A percentile compares a stretch with the other conserved stretches of the same genome.
Conservation (phyloP, 2,797 vertebrate genomes). For the Epinephelus coioides region DNA sequence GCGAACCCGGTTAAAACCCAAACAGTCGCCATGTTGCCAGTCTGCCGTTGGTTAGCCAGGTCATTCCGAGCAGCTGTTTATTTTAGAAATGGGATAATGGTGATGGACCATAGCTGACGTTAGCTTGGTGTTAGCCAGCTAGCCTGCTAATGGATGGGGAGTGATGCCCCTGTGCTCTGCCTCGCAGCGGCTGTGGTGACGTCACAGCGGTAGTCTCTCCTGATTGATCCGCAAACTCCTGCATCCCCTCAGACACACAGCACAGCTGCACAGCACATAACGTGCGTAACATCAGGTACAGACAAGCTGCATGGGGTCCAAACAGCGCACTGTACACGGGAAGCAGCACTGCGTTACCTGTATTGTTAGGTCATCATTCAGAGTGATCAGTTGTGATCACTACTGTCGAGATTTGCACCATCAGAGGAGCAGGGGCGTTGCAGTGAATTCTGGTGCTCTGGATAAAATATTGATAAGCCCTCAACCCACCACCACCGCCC, state of each 20-base stretch:
- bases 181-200: constrained; percentile 54
- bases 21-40: constrained; percentile 45
- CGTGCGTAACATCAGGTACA: background rate
- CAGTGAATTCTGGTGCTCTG: background rate
- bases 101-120: constrained; percentile 58
- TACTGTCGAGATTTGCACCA: background rate
- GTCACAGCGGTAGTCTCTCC: constrained; percentile 58
- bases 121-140: constrained; percentile 62
- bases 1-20: constrained; percentile 18
- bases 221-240: constrained; percentile 60
- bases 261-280: too few relatives aligned
- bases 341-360: background rate
- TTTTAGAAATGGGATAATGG: background rate
- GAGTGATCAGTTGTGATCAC: background rate
- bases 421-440: background rate
- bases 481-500: background rate
- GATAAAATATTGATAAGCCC: constrained; percentile 16
- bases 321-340: background rate
- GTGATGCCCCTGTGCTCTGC: constrained; percentile 38
- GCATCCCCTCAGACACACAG: constrained; percentile 41
- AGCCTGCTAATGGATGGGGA: constrained; percentile 64
- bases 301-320: background rate
- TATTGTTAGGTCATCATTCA: background rate
- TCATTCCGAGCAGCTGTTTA: constrained; percentile 39
- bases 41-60: background rate